Conservation (phyloP, 2,888 invertebrate genomes). For the Euproctis similis region DNA sequence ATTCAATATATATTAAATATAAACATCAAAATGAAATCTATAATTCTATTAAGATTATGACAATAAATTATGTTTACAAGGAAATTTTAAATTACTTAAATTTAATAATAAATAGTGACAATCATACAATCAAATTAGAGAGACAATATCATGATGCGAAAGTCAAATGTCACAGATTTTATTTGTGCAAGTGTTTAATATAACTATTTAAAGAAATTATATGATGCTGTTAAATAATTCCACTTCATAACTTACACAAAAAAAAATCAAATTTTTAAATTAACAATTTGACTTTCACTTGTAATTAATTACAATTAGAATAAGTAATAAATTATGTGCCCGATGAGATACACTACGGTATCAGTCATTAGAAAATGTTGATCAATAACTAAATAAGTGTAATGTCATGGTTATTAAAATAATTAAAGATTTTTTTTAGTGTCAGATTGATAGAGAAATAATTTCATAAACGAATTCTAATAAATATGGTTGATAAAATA, state of each 20-base stretch:
- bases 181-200: conserved; percentile 31
- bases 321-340: conserved; percentile 43
- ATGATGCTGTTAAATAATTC: conserved; percentile 12
- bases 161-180: conserved; percentile 39
- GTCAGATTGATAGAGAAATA: conserved; percentile 25
- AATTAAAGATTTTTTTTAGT: conserved; percentile 43
- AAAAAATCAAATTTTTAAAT: conserved; percentile 12
- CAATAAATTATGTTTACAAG: conserved; percentile 69
- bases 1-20: conserved; percentile 66
- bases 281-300: conserved; percentile 47
- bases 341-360: conserved; percentile 41
- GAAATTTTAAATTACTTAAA: conserved; percentile 71
- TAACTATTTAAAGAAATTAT: conserved; percentile 13
- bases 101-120: conserved; percentile 70
- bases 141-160: conserved; percentile 68
- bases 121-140: conserved; percentile 70
- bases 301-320: conserved; percentile 37
- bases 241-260: conserved; percentile 15
- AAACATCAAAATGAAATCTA: conserved; percentile 72
- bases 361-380: conserved; percentile 67
- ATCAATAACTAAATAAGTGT: conserved; percentile 56
- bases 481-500: conserved; percentile 15
- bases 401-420: conserved; percentile 63
- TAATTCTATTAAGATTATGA: conserved; percentile 66
- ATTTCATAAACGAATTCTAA: conserved; percentile 18